Conservation (phyloP, 2,888 invertebrate genomes). For the Pseudococcus viburni region DNA sequence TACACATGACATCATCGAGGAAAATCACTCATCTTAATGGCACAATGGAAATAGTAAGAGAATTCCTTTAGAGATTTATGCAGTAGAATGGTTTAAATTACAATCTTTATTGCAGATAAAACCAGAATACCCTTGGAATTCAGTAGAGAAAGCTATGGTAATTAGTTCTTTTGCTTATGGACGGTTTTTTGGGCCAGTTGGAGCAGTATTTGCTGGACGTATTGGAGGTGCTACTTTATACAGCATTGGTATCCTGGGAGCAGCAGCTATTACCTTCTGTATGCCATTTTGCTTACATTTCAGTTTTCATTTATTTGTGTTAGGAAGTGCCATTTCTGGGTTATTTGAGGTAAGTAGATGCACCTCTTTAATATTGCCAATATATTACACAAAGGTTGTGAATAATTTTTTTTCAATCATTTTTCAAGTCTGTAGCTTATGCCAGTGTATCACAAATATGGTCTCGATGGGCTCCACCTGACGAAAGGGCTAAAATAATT, state of each 20-base stretch:
- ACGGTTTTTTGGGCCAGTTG: neutral
- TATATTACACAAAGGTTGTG: no score
- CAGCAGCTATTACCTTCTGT: neutral
- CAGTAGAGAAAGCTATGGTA: conserved; percentile 26
- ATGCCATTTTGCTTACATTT: conserved; percentile 21
- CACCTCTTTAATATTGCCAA: no score
- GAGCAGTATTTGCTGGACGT: conserved; percentile 1
- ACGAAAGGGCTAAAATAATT: conserved; percentile 14
- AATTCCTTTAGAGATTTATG: no score
- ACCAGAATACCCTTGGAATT: conserved; percentile 29
- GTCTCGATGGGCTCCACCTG: conserved; percentile 8
- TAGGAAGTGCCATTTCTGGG: neutral
- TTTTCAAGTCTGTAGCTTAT: conserved; percentile 1
- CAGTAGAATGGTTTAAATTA: neutral
- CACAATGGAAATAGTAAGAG: neutral
- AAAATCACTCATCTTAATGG: neutral
- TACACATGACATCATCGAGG: conserved; percentile 13
- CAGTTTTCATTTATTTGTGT: conserved; percentile 4
- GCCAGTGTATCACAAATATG: conserved; percentile 40
- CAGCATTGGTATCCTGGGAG: neutral
- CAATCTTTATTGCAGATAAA: neutral
- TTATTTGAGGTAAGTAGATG: conserved; percentile 52
- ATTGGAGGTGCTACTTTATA: conserved; percentile 42
- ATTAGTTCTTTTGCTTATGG: conserved; percentile 45
- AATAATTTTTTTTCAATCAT: neutral